Conservation (phyloP, 2,888 invertebrate genomes). For the Dryomyza anilis region DNA sequence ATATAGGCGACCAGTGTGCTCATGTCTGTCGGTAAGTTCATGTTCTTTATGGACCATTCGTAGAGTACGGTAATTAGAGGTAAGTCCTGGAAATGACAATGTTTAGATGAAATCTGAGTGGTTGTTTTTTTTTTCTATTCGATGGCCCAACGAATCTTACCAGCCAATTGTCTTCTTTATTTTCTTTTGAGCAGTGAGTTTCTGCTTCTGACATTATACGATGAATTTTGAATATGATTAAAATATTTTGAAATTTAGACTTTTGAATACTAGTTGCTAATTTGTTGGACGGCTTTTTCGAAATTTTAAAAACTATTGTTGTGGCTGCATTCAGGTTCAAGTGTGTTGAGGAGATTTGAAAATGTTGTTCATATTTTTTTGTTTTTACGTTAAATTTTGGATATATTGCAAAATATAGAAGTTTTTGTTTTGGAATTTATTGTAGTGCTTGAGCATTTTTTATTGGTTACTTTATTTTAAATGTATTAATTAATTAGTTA, state of each 20-base stretch:
- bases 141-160: too few relatives aligned
- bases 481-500: too few relatives aligned
- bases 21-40: constrained; percentile 38
- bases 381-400: too few relatives aligned
- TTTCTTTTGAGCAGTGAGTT: constrained; percentile 16
- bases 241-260: constrained; percentile 19
- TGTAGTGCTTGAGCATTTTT: too few relatives aligned
- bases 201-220: constrained; percentile 33
- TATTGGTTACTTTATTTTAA: too few relatives aligned
- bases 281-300: constrained; percentile 18
- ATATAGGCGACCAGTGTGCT: constrained; percentile 44
- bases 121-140: too few relatives aligned
- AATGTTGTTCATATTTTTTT: too few relatives aligned
- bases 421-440: too few relatives aligned
- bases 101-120: background rate
- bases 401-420: too few relatives aligned
- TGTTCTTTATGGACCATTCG: constrained; percentile 45
- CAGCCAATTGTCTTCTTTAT: too few relatives aligned
- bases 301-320: constrained; percentile 1
- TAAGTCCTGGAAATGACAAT: constrained; percentile 32
- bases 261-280: constrained; percentile 24
- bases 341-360: too few relatives aligned
- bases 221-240: constrained; percentile 33
- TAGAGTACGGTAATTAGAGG: constrained; percentile 38
- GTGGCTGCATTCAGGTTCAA: background rate